Evolutionary conservation across 2,113 vertebrate species (phyloP).

Genomic region (Atrichornis clamosus): DNA sequence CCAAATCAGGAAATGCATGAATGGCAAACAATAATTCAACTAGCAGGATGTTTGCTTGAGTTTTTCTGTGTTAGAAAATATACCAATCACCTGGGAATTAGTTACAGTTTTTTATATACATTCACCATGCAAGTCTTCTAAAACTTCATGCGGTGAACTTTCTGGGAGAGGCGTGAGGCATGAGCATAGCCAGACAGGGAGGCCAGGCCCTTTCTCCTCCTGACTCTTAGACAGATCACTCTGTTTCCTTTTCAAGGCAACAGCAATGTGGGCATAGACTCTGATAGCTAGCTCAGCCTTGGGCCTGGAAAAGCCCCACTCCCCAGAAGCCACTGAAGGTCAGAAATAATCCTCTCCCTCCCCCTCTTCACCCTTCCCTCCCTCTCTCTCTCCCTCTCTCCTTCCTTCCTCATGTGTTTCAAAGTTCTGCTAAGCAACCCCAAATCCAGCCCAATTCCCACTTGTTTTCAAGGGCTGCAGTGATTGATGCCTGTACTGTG

Average conservation of each 20-base stretch:
- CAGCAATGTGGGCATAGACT: rapidly evolving
- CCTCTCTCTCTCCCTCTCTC: not conserved
- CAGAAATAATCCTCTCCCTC: not conserved
- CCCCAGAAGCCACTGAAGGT: not conserved
- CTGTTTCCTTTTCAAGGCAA: not conserved
- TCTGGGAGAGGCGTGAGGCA: not conserved
- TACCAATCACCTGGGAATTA: not conserved
- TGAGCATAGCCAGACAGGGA: not conserved
- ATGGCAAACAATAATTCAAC: not conserved
- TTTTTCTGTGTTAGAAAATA: not conserved
- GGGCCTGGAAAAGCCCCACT: not conserved
- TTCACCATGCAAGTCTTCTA: not conserved
- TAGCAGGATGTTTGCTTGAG: not conserved
- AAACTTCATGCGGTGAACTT: not conserved
- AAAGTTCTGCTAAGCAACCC: not conserved
- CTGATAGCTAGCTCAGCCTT: not conserved
- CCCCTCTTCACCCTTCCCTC: not conserved
- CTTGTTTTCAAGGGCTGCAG: rapidly evolving
- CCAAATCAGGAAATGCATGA: not conserved
- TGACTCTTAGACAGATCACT: not conserved
- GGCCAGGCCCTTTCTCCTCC: not conserved
- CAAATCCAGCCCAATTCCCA: not conserved
- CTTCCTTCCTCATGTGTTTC: not conserved
- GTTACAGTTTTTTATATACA: not conserved
- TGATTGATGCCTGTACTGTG: not conserved